Percentiles rank a stretch among this genome's conserved stretches.
Conservation (phyloP, 1,140 invertebrate species). For the Agraylea sexmaculata region DNA sequence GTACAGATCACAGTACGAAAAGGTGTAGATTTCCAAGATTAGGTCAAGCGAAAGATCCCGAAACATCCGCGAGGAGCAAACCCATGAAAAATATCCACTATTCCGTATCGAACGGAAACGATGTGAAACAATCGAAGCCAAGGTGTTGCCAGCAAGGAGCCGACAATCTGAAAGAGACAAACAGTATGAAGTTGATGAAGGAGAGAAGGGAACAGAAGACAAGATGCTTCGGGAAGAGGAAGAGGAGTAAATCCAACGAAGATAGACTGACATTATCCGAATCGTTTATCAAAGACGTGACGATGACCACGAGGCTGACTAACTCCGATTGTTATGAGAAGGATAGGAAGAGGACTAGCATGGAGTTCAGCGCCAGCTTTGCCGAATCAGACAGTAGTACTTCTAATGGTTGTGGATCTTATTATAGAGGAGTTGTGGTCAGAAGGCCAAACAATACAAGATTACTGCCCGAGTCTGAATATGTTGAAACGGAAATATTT, state of each 20-base stretch:
- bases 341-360: conserved; percentile 4
- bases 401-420: conserved; percentile 1
- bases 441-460: conserved; percentile 1
- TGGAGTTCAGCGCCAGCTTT: conserved; percentile 15
- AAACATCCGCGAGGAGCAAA: conserved; percentile 3
- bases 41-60: conserved; percentile 8
- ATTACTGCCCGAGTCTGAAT: conserved; percentile 2
- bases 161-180: conserved; percentile 1
- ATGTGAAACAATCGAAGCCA: neutral
- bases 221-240: conserved; percentile 14
- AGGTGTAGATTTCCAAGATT: conserved; percentile 5
- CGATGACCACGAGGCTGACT: conserved; percentile 3
- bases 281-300: conserved; percentile 8
- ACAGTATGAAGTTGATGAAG: neutral
- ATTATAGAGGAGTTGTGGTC: conserved; percentile 12
- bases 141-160: too few species aligned
- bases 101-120: conserved; percentile 4
- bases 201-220: neutral
- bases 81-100: conserved; percentile 12
- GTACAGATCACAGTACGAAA: conserved; percentile 9
- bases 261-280: conserved; percentile 6
- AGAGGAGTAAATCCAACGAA: neutral
- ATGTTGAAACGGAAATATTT: conserved; percentile 15
- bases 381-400: conserved; percentile 7
- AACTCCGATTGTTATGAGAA: conserved; percentile 8